phyloP scores from a whole-genome alignment of 2,797 vertebrate genomes.

The Lophius americanus region DNA sequence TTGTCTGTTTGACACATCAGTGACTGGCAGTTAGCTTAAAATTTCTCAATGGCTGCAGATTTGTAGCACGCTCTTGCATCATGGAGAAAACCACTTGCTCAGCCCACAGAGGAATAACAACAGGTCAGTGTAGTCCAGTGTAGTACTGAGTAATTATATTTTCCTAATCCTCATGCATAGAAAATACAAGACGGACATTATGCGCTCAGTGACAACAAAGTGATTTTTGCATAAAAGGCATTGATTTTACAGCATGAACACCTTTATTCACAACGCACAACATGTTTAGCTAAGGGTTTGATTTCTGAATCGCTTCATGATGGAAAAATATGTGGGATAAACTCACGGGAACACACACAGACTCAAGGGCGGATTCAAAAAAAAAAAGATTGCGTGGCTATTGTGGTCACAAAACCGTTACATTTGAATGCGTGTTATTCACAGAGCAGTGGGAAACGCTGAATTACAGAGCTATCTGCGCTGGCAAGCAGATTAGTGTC shows the following conservation, averaged over 20 bases:
- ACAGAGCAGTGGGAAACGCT: too few species aligned
- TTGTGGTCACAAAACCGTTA: too few species aligned
- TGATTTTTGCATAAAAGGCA: neutral
- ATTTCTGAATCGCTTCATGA: slow-evolving; percentile 6
- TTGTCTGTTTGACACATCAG: slow-evolving; percentile 68
- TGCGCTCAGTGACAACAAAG: slow-evolving; percentile 11
- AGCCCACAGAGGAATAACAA: slow-evolving; percentile 42
- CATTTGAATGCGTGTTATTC: too few species aligned
- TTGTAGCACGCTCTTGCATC: slow-evolving; percentile 33
- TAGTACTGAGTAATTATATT: slow-evolving; percentile 45
- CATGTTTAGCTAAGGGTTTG: neutral
- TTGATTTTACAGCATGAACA: slow-evolving; percentile 18
- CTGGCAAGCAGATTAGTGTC: too few species aligned
- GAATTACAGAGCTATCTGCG: too few species aligned
- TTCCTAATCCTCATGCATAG: slow-evolving; percentile 33
- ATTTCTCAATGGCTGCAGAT: slow-evolving; percentile 50
- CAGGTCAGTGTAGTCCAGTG: slow-evolving; percentile 39
- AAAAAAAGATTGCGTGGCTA: too few species aligned
- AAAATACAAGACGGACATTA: slow-evolving; percentile 23
- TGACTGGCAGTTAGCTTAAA: slow-evolving; percentile 50
- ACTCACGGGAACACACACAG: too few species aligned
- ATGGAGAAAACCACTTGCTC: slow-evolving; percentile 52
- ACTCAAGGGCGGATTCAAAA: too few species aligned
- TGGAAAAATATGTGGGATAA: neutral
- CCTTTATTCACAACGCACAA: neutral